Percentiles rank a stretch among this genome's conserved stretches.
phyloP scores from a whole-genome alignment of 2,888 invertebrate species.

The Erannis defoliaria region DNA sequence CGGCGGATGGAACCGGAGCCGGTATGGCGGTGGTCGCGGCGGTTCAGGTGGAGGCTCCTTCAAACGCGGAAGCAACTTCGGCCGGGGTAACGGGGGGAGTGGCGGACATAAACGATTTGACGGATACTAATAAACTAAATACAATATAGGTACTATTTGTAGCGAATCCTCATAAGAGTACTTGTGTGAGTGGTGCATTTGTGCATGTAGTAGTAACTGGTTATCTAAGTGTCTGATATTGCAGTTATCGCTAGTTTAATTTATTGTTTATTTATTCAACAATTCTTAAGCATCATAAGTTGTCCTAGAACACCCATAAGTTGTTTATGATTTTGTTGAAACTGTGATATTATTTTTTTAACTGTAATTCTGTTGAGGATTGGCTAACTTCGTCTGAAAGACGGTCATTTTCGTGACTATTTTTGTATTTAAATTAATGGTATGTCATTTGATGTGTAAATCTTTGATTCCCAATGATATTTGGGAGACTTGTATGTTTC shows the following conservation, averaged over 20 bases:
- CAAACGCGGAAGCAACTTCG: conserved; percentile 79
- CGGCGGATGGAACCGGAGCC: conserved; percentile 85
- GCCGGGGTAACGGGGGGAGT: conserved; percentile 66
- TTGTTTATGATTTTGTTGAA: conserved; percentile 60
- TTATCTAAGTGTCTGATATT: conserved; percentile 54
- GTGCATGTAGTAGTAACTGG: conserved; percentile 50
- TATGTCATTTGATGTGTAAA: conserved; percentile 21
- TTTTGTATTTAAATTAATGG: conserved; percentile 40
- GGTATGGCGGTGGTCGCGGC: conserved; percentile 81
- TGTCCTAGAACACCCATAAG: conserved; percentile 35
- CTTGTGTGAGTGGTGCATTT: conserved; percentile 63
- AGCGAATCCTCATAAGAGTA: conserved; percentile 75
- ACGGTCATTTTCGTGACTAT: conserved; percentile 33
- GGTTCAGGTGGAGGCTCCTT: conserved; percentile 81
- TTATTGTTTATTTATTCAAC: conserved; percentile 57
- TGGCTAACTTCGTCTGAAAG: conserved; percentile 55
- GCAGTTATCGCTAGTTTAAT: conserved; percentile 63
- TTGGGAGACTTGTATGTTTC: conserved; percentile 44
- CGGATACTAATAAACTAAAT: conserved; percentile 73
- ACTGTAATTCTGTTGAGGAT: conserved; percentile 72
- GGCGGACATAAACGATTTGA: conserved; percentile 79
- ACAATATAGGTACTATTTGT: no score
- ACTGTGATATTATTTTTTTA: conserved; percentile 81
- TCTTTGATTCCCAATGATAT: conserved; percentile 27
- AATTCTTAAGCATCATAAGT: conserved; percentile 46